Evolutionary conservation across 2,888 invertebrate species (phyloP).

Genomic region (Heliconius sara): DNA sequence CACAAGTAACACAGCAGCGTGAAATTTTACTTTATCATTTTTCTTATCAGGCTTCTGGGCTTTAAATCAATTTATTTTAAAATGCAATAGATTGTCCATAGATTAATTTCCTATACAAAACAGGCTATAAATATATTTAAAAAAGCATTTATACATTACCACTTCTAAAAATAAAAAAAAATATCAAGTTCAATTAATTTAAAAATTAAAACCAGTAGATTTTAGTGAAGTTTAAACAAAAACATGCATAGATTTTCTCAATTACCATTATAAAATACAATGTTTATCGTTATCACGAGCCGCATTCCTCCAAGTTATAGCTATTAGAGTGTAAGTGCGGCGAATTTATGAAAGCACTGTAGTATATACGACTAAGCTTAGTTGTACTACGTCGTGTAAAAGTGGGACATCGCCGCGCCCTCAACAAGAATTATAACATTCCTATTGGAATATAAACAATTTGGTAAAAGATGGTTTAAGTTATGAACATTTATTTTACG

Average conservation of each 20-base stretch:
- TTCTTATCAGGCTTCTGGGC: too few relatives aligned
- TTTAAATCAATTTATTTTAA: too few relatives aligned
- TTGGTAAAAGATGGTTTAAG: background rate
- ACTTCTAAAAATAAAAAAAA: too few relatives aligned
- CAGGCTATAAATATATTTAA: too few relatives aligned
- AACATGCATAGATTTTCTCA: background rate
- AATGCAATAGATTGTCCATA: too few relatives aligned
- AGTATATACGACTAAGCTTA: conserved; percentile 1
- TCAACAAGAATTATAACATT: conserved; percentile 37
- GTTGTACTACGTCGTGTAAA: conserved; percentile 50
- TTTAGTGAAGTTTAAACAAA: background rate
- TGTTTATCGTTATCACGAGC: conserved; percentile 14
- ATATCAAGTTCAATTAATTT: background rate
- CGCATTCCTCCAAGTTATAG: conserved; percentile 14
- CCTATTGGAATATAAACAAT: conserved; percentile 41
- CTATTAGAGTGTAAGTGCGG: conserved; percentile 13
- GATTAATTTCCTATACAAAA: too few relatives aligned
- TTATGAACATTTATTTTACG: background rate
- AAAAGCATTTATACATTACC: too few relatives aligned
- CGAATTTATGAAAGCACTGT: conserved; percentile 25
- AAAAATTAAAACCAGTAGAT: background rate
- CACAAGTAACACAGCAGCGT: too few relatives aligned
- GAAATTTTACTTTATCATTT: too few relatives aligned
- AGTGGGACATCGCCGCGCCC: conserved; percentile 77
- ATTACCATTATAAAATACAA: conserved; percentile 11